Evolutionary conservation across 2,888 invertebrate genomes (phyloP).

Genomic region (Girardia tigrina): DNA sequence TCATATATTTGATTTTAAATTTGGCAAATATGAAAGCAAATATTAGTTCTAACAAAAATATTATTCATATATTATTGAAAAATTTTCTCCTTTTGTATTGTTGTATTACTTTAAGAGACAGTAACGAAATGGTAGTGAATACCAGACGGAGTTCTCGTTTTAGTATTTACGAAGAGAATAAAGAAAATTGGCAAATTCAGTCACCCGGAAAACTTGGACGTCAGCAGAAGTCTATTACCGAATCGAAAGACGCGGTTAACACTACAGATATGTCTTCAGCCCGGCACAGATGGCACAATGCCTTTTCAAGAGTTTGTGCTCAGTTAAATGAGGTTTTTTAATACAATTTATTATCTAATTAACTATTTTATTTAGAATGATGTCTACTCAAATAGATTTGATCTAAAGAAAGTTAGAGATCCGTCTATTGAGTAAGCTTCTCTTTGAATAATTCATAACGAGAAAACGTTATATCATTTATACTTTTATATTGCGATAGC

Average conservation of each 20-base stretch:
- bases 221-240: not conserved
- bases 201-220: slow-evolving; percentile 10
- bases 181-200: not conserved
- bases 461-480: too few relatives aligned
- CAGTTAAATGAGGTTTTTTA: not conserved
- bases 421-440: not conserved
- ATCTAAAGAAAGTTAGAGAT: not conserved
- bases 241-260: not conserved
- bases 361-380: not conserved
- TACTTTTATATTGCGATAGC: too few relatives aligned
- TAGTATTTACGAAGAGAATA: slow-evolving; percentile 6
- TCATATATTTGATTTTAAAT: too few relatives aligned
- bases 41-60: too few relatives aligned
- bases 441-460: not conserved
- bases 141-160: not conserved
- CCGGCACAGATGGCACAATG: not conserved
- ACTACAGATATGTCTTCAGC: not conserved
- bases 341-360: not conserved
- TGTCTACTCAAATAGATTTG: not conserved
- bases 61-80: too few relatives aligned
- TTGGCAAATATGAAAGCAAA: too few relatives aligned
- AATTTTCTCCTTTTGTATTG: too few relatives aligned
- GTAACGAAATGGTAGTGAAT: not conserved
- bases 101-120: not conserved
- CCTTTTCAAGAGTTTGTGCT: slow-evolving; percentile 2